These are phyloP conservation scores for Trichoplax adhaerens DNA, from an alignment of 37 sponge, comb jelly and placozoan species.

Conservation along the genomic window DNA sequence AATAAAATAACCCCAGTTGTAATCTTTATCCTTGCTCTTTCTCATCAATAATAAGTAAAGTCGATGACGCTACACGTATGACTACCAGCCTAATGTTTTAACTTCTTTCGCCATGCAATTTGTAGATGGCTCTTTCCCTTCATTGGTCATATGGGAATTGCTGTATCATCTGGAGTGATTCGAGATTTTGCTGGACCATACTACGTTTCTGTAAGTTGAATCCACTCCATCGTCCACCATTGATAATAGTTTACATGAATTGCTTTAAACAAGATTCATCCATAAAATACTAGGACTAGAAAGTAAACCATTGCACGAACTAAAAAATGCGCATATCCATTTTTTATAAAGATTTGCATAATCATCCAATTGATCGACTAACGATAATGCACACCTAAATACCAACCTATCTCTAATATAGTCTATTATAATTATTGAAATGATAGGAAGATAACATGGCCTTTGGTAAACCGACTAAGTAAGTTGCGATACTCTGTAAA, in stretches of 20 bases:
- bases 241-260: neutral
- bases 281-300: neutral
- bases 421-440: neutral
- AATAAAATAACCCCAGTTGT: too few species aligned
- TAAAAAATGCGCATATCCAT: neutral
- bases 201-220: slow-evolving; percentile 56
- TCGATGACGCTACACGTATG: neutral
- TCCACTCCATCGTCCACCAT: too few species aligned
- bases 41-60: neutral
- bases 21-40: too few species aligned
- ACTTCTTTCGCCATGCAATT: neutral
- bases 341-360: too few species aligned
- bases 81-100: neutral
- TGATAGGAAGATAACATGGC: slow-evolving; percentile 85
- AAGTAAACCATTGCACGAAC: neutral
- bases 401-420: neutral
- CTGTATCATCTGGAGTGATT: slow-evolving; percentile 78
- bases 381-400: neutral
- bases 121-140: slow-evolving; percentile 85
- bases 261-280: neutral
- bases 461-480: slow-evolving; percentile 73
- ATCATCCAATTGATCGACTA: neutral
- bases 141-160: slow-evolving; percentile 97
- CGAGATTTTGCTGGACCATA: slow-evolving; percentile 97
- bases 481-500: neutral